phyloP scores from a whole-genome alignment of 2,888 invertebrate species.

The Nasonia oneida region DNA sequence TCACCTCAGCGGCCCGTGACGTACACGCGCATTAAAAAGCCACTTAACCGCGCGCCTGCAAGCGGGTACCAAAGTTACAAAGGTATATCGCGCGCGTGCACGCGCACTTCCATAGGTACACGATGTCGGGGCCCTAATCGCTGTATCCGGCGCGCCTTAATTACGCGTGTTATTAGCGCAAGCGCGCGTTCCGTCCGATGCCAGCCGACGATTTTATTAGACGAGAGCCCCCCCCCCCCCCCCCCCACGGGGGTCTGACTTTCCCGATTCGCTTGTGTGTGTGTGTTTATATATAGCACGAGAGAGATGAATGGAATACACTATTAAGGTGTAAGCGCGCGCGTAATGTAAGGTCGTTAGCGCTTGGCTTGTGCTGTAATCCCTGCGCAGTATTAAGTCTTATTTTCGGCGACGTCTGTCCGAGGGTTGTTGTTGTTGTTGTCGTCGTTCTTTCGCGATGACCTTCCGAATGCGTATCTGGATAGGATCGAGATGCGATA shows the following conservation, averaged over 20 bases:
- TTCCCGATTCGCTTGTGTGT: slow-evolving; percentile 10
- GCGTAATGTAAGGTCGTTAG: too few species aligned
- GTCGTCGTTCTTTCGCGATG: too few species aligned
- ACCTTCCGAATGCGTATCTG: neutral
- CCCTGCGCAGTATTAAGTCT: too few species aligned
- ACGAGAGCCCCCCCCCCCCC: neutral
- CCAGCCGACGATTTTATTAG: slow-evolving; percentile 27
- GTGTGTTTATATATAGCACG: neutral
- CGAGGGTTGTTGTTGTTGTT: too few species aligned
- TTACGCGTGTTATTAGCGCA: slow-evolving; percentile 30
- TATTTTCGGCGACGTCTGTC: too few species aligned
- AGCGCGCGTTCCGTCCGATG: neutral
- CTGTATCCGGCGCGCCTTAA: slow-evolving; percentile 50
- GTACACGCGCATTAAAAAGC: neutral
- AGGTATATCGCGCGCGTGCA: neutral
- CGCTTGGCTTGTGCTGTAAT: too few species aligned
- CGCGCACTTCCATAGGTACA: neutral
- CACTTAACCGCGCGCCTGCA: neutral
- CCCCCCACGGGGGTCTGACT: neutral
- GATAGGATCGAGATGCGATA: neutral
- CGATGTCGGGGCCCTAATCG: slow-evolving; percentile 30
- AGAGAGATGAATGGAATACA: neutral
- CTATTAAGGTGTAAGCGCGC: too few species aligned
- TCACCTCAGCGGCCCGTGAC: neutral
- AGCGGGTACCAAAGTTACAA: neutral